Conservation (phyloP, 2,113 vertebrate genomes). For the Chaenocephalus aceratus region DNA sequence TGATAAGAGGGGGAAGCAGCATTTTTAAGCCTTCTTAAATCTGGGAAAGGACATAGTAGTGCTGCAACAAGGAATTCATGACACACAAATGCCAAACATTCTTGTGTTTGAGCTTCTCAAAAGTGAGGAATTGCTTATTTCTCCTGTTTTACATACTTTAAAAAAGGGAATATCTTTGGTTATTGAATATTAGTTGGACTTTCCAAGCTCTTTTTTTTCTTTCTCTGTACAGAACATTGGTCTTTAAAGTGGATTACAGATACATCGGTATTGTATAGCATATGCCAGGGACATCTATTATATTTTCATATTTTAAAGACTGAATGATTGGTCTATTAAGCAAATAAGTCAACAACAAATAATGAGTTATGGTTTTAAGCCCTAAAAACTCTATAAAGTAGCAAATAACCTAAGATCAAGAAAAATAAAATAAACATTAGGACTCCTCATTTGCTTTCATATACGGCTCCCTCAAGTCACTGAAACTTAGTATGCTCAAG, state of each 20-base stretch:
- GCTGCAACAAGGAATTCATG: background rate
- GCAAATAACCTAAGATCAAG: background rate
- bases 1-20: background rate
- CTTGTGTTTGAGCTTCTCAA: background rate
- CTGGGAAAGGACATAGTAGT: background rate
- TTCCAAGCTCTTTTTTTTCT: no score
- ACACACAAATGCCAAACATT: background rate
- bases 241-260: no score
- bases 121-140: background rate
- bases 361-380: background rate
- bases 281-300: background rate
- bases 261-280: background rate
- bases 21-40: background rate
- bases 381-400: background rate
- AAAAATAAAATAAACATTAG: background rate
- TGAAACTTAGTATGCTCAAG: background rate
- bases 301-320: background rate
- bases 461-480: background rate
- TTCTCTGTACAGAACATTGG: no score
- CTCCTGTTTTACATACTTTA: background rate
- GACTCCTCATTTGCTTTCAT: background rate
- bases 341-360: background rate
- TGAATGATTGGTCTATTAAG: background rate
- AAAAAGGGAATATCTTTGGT: background rate
- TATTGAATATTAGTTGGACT: background rate